Percentiles rank a stretch among this genome's conserved stretches.
Conservation (phyloP, 2,113 vertebrate species). For the Pycnonotus jocosus region DNA sequence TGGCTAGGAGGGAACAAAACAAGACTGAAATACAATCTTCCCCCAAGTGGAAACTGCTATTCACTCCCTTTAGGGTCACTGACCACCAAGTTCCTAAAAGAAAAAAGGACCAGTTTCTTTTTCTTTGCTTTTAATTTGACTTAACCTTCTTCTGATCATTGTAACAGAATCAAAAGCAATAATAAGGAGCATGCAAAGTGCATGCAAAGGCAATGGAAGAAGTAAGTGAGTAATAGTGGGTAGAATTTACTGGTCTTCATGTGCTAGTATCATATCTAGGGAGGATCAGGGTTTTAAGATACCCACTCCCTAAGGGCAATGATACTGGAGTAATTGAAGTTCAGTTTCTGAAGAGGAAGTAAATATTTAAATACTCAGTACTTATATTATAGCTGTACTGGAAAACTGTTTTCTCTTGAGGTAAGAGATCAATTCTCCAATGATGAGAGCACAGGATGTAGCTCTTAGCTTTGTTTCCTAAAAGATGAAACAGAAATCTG, state of each 20-base stretch:
- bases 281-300: not conserved
- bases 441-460: conserved; percentile 22
- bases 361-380: conserved; percentile 45
- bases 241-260: not conserved
- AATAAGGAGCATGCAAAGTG: not conserved
- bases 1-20: conserved; percentile 40
- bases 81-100: not conserved
- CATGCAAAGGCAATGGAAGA: not conserved
- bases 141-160: not conserved
- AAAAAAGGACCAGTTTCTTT: not conserved
- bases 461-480: conserved; percentile 41
- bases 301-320: not conserved
- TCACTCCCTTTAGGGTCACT: conserved; percentile 33
- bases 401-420: conserved; percentile 22
- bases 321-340: conserved; percentile 2
- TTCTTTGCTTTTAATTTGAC: conserved; percentile 4
- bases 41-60: conserved; percentile 35
- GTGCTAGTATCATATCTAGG: not conserved
- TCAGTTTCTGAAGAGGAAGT: conserved; percentile 21
- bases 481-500: conserved; percentile 49
- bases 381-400: not conserved
- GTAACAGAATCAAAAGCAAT: not conserved
- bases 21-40: conserved; percentile 29
- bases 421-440: conserved; percentile 46
- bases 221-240: not conserved